A percentile compares a stretch with the other conserved stretches of the same genome.
These are phyloP conservation scores for Neuroscelio doddi DNA, from an alignment of 2,888 invertebrate genomes.

Conservation along the genomic window DNA sequence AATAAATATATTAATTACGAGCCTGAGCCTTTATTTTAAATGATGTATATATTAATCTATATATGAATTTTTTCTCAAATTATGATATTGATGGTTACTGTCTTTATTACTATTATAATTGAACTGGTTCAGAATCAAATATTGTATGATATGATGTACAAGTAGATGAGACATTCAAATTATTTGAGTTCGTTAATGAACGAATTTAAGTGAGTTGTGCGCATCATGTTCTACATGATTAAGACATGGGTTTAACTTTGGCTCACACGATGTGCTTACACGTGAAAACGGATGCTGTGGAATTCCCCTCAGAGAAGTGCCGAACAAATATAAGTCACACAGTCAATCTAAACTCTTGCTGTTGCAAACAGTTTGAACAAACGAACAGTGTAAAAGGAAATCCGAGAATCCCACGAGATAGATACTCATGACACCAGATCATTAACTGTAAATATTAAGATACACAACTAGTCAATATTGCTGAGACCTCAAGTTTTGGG, in stretches of 20 bases:
- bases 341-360: slow-evolving; percentile 16
- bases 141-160: slow-evolving; percentile 7
- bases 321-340: slow-evolving; percentile 29
- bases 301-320: slow-evolving; percentile 24
- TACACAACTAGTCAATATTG: not conserved
- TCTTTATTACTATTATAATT: no score
- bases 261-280: slow-evolving; percentile 23
- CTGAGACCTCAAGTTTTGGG: no score
- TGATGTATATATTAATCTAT: no score
- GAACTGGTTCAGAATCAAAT: slow-evolving; percentile 3
- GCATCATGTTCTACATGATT: slow-evolving; percentile 22
- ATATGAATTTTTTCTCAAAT: no score
- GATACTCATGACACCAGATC: not conserved
- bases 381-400: slow-evolving; percentile 10
- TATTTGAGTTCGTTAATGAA: slow-evolving; percentile 22
- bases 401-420: slow-evolving; percentile 6
- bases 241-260: slow-evolving; percentile 36
- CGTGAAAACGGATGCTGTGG: slow-evolving; percentile 25
- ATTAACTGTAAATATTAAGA: not conserved
- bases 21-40: no score
- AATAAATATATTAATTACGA: no score
- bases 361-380: slow-evolving; percentile 7
- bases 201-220: slow-evolving; percentile 19
- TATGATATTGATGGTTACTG: no score
- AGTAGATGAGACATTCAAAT: slow-evolving; percentile 23